A percentile compares a stretch with the other conserved stretches of the same genome.
Conservation (phyloP, 2,113 vertebrate species). For the Sphyrna mokarran region DNA sequence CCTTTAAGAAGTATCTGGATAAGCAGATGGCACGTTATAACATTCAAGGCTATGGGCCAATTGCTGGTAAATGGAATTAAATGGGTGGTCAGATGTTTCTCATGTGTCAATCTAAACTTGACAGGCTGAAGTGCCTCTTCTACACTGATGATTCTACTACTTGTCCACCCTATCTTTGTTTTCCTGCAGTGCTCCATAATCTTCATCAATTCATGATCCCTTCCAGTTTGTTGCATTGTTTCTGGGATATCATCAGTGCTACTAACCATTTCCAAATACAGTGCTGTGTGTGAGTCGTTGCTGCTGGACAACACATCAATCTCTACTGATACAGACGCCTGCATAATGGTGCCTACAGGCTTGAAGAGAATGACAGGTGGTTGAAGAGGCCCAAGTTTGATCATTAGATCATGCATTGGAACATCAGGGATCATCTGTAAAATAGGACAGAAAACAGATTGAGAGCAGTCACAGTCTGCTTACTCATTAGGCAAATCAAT, state of each 20-base stretch:
- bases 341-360: conserved; percentile 49
- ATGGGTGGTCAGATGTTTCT: too few species aligned
- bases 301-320: conserved; percentile 43
- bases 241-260: background rate
- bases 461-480: background rate
- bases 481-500: background rate
- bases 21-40: too few species aligned
- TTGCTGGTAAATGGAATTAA: too few species aligned
- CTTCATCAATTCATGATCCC: background rate
- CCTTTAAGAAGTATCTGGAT: too few species aligned
- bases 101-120: too few species aligned
- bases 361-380: conserved; percentile 54
- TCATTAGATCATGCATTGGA: conserved; percentile 48
- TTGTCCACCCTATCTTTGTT: background rate
- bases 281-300: conserved; percentile 31
- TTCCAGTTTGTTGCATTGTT: background rate
- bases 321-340: conserved; percentile 47
- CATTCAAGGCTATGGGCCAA: too few species aligned
- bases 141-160: too few species aligned
- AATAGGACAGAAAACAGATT: background rate
- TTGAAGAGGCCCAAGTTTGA: conserved; percentile 58
- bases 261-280: conserved; percentile 66
- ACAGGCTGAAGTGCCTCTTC: too few species aligned
- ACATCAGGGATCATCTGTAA: conserved; percentile 39
- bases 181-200: background rate